Conservation (phyloP, 2,888 invertebrate species). For the Apotomis capreana region DNA sequence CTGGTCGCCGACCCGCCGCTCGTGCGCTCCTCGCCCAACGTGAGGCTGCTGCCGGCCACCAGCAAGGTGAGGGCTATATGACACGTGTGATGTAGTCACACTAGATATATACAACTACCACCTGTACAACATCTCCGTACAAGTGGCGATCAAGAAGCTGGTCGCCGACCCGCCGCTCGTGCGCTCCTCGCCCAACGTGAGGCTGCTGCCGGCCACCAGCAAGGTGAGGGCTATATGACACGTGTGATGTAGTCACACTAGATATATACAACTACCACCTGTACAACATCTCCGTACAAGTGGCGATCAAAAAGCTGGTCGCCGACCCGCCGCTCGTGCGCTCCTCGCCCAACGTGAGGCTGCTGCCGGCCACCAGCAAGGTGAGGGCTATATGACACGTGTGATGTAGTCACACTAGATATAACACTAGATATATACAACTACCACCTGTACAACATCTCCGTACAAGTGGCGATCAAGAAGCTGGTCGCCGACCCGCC, state of each 20-base stretch:
- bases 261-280: background rate
- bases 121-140: slow-evolving; percentile 65
- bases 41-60: slow-evolving; percentile 68
- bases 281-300: background rate
- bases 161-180: slow-evolving; percentile 65
- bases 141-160: slow-evolving; percentile 62
- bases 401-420: background rate
- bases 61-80: slow-evolving; percentile 63
- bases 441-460: background rate
- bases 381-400: too few species aligned
- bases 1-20: slow-evolving; percentile 64
- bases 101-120: too few species aligned
- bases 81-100: too few species aligned
- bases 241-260: too few species aligned
- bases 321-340: too few species aligned
- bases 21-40: slow-evolving; percentile 60
- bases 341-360: too few species aligned
- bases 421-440: too few species aligned
- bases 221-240: slow-evolving; percentile 58
- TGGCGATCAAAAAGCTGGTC: background rate
- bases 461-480: background rate
- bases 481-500: too few species aligned
- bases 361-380: too few species aligned
- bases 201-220: slow-evolving; percentile 73
- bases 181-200: slow-evolving; percentile 58